A percentile compares a stretch with the other conserved stretches of the same genome.
Evolutionary conservation across 2,797 vertebrate genomes (phyloP).

Genomic region (Cirrhinus mrigala): DNA sequence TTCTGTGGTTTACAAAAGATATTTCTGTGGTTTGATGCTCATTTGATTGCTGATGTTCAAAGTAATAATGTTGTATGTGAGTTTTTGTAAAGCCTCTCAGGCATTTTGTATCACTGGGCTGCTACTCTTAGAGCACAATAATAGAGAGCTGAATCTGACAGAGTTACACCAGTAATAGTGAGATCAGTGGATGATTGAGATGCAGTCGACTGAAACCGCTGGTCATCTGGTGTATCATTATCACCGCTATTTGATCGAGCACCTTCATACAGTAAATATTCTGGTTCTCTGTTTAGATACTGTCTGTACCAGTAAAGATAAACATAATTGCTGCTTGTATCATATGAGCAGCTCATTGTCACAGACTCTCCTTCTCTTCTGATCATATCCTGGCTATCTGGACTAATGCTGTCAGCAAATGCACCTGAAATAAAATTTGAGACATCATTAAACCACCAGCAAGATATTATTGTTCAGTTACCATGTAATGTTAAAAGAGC

Average conservation of each 20-base stretch:
- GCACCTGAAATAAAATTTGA: background rate
- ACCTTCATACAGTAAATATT: constrained; percentile 17
- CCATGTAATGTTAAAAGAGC: background rate
- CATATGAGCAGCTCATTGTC: constrained; percentile 34
- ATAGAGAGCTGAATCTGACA: constrained; percentile 57
- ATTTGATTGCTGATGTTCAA: background rate
- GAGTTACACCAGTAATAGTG: constrained; percentile 25
- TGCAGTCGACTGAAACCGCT: constrained; percentile 16
- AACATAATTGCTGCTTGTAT: background rate
- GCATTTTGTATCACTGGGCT: constrained; percentile 44
- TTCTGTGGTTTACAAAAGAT: background rate
- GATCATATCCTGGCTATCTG: background rate
- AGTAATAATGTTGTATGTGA: background rate
- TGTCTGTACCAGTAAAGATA: constrained; percentile 57
- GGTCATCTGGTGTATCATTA: background rate
- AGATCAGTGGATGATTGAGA: constrained; percentile 12
- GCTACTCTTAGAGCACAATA: constrained; percentile 40
- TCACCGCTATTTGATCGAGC: background rate
- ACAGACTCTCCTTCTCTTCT: background rate
- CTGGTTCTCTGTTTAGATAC: constrained; percentile 4
- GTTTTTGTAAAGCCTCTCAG: constrained; percentile 49
- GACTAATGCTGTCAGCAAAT: background rate
- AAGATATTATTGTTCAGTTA: background rate
- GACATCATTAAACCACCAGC: background rate
- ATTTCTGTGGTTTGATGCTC: background rate